Evolutionary conservation across 1,140 invertebrate genomes (phyloP).

Genomic region (Lordiphosa stackelbergi): DNA sequence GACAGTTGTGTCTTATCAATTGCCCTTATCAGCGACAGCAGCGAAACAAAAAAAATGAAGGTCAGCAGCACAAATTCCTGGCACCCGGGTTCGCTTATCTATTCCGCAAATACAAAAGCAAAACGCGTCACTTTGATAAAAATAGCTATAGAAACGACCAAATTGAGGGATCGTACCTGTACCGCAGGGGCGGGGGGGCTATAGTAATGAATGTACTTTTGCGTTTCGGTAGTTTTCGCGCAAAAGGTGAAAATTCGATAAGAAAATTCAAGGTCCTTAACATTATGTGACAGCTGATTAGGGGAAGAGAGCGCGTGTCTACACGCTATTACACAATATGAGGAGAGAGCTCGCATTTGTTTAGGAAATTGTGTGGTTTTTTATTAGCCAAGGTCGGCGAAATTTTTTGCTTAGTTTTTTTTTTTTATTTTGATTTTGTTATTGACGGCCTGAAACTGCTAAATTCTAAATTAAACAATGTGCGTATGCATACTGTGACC

Average conservation of each 20-base stretch:
- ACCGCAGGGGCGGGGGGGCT: not conserved
- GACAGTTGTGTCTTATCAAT: constrained; percentile 24
- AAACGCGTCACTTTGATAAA: constrained; percentile 45
- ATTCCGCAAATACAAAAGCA: constrained; percentile 9
- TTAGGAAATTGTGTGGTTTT: constrained; percentile 21
- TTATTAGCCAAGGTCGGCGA: constrained; percentile 70
- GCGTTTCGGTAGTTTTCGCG: constrained; percentile 54
- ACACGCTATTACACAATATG: constrained; percentile 55
- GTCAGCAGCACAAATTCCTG: constrained; percentile 72
- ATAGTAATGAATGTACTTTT: constrained; percentile 21
- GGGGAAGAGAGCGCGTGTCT: constrained; percentile 32
- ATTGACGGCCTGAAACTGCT: constrained; percentile 21
- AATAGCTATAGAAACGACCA: constrained; percentile 23
- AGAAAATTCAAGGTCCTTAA: constrained; percentile 62
- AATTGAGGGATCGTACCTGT: not conserved
- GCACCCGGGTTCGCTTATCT: constrained; percentile 42
- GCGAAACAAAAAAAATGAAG: constrained; percentile 53
- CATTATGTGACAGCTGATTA: constrained; percentile 19
- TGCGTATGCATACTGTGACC: constrained; percentile 20
- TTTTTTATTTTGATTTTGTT: constrained; percentile 13
- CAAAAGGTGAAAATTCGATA: constrained; percentile 75
- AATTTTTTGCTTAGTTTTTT: constrained; percentile 33
- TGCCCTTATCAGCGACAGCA: constrained; percentile 53
- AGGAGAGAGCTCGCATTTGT: constrained; percentile 3
- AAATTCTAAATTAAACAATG: constrained; percentile 38